Evolutionary conservation across 2,888 invertebrate genomes (phyloP).

Genomic region (Cheilosia impressa): DNA sequence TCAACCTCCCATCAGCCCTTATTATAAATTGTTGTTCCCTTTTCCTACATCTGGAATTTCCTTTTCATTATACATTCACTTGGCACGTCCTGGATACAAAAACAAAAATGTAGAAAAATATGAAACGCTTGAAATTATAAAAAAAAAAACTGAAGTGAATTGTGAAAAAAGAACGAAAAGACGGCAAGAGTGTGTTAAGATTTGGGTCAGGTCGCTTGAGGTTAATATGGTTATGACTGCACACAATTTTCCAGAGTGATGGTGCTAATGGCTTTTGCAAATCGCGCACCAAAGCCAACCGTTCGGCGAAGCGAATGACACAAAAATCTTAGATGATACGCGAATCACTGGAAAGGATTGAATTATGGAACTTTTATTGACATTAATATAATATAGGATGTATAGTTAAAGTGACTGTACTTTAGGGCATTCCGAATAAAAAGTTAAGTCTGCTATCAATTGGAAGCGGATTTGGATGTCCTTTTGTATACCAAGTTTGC

Average conservation of each 20-base stretch:
- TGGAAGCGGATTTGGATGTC: too few relatives aligned
- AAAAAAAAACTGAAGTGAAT: slow-evolving; percentile 38
- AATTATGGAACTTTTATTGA: slow-evolving; percentile 10
- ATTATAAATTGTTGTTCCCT: slow-evolving; percentile 62
- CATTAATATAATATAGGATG: not conserved
- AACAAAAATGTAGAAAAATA: slow-evolving; percentile 33
- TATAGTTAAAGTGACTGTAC: not conserved
- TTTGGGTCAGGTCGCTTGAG: slow-evolving; percentile 73
- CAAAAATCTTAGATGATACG: slow-evolving; percentile 23
- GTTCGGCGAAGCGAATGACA: slow-evolving; percentile 34
- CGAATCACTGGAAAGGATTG: slow-evolving; percentile 8
- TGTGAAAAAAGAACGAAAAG: slow-evolving; percentile 59
- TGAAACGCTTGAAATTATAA: slow-evolving; percentile 64
- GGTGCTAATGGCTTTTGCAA: slow-evolving; percentile 65
- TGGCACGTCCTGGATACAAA: slow-evolving; percentile 54
- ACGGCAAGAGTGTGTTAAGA: slow-evolving; percentile 57
- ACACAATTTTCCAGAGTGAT: slow-evolving; percentile 71
- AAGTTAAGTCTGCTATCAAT: too few relatives aligned
- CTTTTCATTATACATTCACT: slow-evolving; percentile 73
- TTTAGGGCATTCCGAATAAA: too few relatives aligned
- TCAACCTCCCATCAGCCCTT: slow-evolving; percentile 44
- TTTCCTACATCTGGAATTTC: slow-evolving; percentile 58
- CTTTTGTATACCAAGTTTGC: too few relatives aligned
- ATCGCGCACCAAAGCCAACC: slow-evolving; percentile 55
- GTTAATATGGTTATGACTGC: slow-evolving; percentile 72